A percentile compares a stretch with the other conserved stretches of the same genome.
phyloP scores from a whole-genome alignment of 1,140 invertebrate species.

The Solenopsis fugax region DNA sequence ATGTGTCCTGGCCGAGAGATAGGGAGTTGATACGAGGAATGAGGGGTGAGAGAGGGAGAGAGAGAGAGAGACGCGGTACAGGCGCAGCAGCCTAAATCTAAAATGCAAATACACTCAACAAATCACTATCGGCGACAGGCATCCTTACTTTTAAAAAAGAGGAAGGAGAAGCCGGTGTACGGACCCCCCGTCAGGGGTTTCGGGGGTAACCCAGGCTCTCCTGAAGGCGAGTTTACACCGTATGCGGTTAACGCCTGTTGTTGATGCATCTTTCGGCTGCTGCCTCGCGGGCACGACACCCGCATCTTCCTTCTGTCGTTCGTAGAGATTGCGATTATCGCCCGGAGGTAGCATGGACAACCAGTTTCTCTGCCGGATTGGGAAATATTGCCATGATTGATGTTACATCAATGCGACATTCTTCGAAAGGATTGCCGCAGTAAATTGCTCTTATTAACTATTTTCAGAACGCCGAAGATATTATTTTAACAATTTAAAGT shows the following conservation, averaged over 20 bases:
- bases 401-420: neutral
- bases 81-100: conserved; percentile 85
- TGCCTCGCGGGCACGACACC: conserved; percentile 62
- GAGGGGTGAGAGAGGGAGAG: conserved; percentile 50
- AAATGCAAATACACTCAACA: conserved; percentile 87
- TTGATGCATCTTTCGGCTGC: conserved; percentile 71
- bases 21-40: conserved; percentile 44
- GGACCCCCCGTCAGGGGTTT: conserved; percentile 84
- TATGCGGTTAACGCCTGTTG: conserved; percentile 77
- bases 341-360: neutral
- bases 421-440: neutral
- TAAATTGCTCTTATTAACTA: neutral
- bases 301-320: conserved; percentile 39
- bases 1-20: conserved; percentile 9
- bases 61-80: conserved; percentile 65
- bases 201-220: conserved; percentile 78
- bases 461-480: neutral
- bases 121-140: conserved; percentile 86
- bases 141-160: conserved; percentile 84
- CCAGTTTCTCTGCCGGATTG: conserved; percentile 8
- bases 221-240: conserved; percentile 80
- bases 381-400: conserved; percentile 3
- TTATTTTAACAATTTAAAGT: neutral
- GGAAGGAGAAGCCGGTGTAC: conserved; percentile 84
- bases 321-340: conserved; percentile 29